phyloP scores from a whole-genome alignment of 2,797 vertebrate species.

The Lycodopsis pacificus region DNA sequence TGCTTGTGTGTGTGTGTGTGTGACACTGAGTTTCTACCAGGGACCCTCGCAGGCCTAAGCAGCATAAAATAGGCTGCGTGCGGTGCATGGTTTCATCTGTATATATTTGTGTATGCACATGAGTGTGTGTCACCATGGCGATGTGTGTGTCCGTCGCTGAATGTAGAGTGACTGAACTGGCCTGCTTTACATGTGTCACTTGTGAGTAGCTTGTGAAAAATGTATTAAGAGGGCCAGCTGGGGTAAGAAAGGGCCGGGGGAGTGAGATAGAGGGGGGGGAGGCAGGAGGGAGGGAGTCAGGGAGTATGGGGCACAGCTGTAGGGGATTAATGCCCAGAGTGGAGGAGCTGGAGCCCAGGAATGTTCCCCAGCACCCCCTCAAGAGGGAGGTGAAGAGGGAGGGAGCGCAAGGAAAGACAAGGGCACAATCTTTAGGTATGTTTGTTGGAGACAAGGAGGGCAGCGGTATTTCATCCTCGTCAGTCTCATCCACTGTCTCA shows the following conservation, averaged over 20 bases:
- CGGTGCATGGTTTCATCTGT: constrained; percentile 41
- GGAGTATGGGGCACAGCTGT: constrained; percentile 93
- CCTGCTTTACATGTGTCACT: constrained; percentile 92
- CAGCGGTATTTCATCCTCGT: constrained; percentile 60
- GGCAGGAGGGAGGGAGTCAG: constrained; percentile 48
- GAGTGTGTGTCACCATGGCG: constrained; percentile 38
- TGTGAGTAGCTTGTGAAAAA: constrained; percentile 95
- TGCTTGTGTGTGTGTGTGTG: constrained; percentile 50
- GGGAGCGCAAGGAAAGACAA: constrained; percentile 65
- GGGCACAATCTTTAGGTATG: constrained; percentile 64
- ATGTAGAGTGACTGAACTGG: constrained; percentile 64
- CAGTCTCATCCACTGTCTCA: constrained; percentile 64
- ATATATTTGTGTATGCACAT: constrained; percentile 42
- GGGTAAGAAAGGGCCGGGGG: constrained; percentile 54
- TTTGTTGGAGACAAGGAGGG: constrained; percentile 46
- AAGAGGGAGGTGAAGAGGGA: constrained; percentile 70
- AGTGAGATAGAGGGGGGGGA: constrained; percentile 38
- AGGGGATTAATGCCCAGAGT: constrained; percentile 97
- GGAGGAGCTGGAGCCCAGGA: constrained; percentile 89
- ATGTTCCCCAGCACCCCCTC: constrained; percentile 86
- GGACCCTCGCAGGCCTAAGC: constrained; percentile 44
- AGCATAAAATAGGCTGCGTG: constrained; percentile 46
- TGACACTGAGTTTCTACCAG: constrained; percentile 46
- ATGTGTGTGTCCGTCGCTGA: constrained; percentile 39
- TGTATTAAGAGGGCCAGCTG: constrained; percentile 88